phyloP scores from a whole-genome alignment of 2,797 vertebrate genomes.

The Tenualosa ilisha region DNA sequence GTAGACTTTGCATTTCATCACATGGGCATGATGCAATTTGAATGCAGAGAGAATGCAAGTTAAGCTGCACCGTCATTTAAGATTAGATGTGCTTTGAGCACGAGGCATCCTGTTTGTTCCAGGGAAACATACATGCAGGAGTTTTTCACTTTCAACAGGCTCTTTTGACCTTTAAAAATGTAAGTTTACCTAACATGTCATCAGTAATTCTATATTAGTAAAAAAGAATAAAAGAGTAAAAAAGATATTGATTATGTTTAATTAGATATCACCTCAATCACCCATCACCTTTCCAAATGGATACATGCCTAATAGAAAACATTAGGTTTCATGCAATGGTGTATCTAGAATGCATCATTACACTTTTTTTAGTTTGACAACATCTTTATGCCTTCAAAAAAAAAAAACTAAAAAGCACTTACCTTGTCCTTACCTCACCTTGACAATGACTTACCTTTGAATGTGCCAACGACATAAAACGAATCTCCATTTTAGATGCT shows the following conservation, averaged over 20 bases:
- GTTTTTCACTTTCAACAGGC: background rate
- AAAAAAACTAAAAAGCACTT: slow-evolving; percentile 30
- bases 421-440: slow-evolving; percentile 32
- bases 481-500: slow-evolving; percentile 6
- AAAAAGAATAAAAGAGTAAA: background rate
- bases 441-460: slow-evolving; percentile 21
- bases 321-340: background rate
- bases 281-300: background rate
- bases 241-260: background rate
- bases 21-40: slow-evolving; percentile 1
- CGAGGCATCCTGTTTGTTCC: background rate
- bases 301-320: background rate
- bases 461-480: slow-evolving; percentile 43
- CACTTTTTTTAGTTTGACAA: background rate
- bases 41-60: background rate
- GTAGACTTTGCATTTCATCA: slow-evolving; percentile 13
- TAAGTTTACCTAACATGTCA: background rate
- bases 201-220: background rate
- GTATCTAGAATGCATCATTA: background rate
- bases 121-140: background rate
- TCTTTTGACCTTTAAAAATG: background rate
- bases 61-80: background rate
- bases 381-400: slow-evolving; percentile 39
- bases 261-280: background rate
- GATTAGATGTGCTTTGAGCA: background rate